Base-by-base conservation (phyloP, 2,113 vertebrate genomes). In the Empidonax traillii region DNA sequence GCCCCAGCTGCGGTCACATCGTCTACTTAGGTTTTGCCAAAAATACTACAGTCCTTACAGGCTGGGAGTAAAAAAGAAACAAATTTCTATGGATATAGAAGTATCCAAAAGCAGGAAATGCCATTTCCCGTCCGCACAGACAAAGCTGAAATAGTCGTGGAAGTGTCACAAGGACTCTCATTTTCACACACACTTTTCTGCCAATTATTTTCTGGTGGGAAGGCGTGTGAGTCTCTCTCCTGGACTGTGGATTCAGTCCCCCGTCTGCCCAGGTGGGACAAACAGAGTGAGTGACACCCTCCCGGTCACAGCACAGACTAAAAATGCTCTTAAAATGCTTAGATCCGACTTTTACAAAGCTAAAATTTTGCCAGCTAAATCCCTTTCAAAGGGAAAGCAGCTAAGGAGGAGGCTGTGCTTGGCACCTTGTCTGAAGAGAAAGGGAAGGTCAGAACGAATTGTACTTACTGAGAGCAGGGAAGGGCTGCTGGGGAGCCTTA, bases 221-320 rank as follows among this genome's bases (percentile, higher is more conserved):
- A 93, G 20, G 39, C 0, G 3, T 23, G 24, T 1, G 53, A 88
- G 49, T 15, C 0, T 0, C 31, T 4, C 13, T 47, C 69, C 66
- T 47, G 73, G 37, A 65, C 55, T 0, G 2, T 18, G 37, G 37
- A 43, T 88, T 85, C 44, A 37, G 43, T 9, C 46, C 37, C 44
- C 69, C 14, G 14, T 14, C 43, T 82, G 66, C 28, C 59, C 35
- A 9, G 35, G 79, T 69, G 67, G 62, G 66, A 68, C 23, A 68
- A 87, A 30, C 52, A n/a, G 25, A 67, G 31, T 1, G 4, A 66
- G 44, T 15, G 51, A 74, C 82, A 74, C 8, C 11, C 15, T 74
- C 33, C 14, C 0, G 4, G 44, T 23, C 16, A 19, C 56, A 76
- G 62, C 49, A 68, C 0, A 12, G 66, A 41, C 33, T 69, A 25